These are phyloP conservation scores for Neodiprion lecontei DNA, from an alignment of 1,140 invertebrate species.

Conservation along the genomic window DNA sequence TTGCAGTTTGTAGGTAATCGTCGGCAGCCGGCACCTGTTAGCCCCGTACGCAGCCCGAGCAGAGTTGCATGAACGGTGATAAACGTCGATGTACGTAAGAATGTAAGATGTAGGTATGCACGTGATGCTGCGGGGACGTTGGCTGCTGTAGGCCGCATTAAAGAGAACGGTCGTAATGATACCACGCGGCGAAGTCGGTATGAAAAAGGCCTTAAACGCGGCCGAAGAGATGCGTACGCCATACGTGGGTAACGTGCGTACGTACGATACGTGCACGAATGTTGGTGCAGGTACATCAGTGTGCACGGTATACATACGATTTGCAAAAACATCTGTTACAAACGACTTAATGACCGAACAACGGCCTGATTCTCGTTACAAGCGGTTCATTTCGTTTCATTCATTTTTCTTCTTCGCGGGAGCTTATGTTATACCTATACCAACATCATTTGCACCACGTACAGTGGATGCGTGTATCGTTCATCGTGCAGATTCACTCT, in stretches of 20 bases:
- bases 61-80: too few relatives aligned
- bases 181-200: neutral
- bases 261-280: neutral
- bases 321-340: constrained; percentile 5
- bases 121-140: neutral
- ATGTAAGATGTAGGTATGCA: too few relatives aligned
- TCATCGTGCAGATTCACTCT: neutral
- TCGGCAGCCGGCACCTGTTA: too few relatives aligned
- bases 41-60: too few relatives aligned
- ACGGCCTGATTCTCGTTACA: constrained; percentile 6
- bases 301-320: neutral
- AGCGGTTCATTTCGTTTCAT: neutral
- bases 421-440: too few relatives aligned
- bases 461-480: too few relatives aligned
- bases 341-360: constrained; percentile 3
- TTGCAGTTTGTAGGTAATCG: too few relatives aligned
- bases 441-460: too few relatives aligned
- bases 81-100: too few relatives aligned
- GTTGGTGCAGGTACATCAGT: neutral
- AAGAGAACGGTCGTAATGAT: neutral
- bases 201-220: constrained; percentile 4
- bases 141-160: neutral
- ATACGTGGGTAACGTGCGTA: neutral
- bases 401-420: neutral
- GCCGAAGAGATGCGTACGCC: neutral